Percentiles rank a stretch among this genome's conserved stretches.
Evolutionary conservation across 2,113 vertebrate genomes (phyloP).

Genomic region (Chloropsis cyanopogon): DNA sequence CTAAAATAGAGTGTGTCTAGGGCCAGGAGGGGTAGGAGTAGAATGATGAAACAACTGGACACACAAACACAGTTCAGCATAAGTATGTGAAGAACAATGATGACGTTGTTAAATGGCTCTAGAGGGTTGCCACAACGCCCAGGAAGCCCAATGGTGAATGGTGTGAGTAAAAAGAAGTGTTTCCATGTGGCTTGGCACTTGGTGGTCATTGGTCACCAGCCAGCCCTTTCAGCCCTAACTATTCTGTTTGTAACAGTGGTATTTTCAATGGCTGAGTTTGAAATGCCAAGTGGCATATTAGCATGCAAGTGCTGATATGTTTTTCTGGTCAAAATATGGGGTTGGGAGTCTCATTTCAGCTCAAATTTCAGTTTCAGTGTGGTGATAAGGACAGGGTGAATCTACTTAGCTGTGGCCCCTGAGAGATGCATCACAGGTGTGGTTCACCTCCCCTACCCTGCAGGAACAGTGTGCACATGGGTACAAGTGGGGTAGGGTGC

Average conservation of each 20-base stretch:
- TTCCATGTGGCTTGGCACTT: background rate
- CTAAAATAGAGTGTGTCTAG: conserved; percentile 1
- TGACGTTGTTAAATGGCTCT: background rate
- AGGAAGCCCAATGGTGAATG: background rate
- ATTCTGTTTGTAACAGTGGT: background rate
- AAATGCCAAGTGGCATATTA: background rate
- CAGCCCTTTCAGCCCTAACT: background rate
- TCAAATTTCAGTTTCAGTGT: background rate
- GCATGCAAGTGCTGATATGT: background rate
- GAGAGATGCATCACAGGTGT: background rate
- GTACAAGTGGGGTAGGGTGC: background rate
- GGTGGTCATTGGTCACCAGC: background rate
- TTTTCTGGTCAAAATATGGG: background rate
- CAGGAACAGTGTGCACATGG: rapidly evolving
- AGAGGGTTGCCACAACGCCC: background rate
- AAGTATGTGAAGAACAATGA: background rate
- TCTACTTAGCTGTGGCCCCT: background rate
- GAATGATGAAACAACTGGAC: background rate
- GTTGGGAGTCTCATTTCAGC: background rate
- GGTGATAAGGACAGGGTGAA: background rate
- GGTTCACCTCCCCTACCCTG: background rate
- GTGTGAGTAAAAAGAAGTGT: background rate
- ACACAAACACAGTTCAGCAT: background rate
- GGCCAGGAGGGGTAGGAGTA: background rate
- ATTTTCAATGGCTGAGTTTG: background rate